Conservation (phyloP, 2,113 vertebrate genomes). For the Pomatostomus ruficeps region DNA sequence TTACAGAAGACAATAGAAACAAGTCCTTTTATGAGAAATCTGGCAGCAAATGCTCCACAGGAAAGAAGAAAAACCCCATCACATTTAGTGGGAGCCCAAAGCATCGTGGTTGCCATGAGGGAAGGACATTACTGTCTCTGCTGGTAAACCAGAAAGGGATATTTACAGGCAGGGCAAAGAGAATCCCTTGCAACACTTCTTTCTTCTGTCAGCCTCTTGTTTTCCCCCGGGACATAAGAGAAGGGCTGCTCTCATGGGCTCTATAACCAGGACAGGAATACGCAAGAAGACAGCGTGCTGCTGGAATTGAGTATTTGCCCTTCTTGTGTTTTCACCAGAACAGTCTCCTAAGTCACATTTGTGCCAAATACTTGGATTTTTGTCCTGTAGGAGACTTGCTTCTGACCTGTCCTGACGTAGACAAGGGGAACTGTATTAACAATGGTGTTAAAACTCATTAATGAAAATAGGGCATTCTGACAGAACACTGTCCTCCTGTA, state of each 20-base stretch:
- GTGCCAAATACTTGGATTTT: background rate
- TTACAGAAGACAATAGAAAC: background rate
- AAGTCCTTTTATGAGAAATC: background rate
- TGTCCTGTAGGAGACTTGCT: background rate
- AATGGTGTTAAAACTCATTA: background rate
- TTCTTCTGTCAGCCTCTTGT: background rate
- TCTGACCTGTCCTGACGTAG: background rate
- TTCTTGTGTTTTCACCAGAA: background rate
- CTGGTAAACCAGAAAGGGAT: background rate
- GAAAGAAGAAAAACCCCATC: background rate
- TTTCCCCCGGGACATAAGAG: background rate
- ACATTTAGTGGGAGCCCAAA: background rate
- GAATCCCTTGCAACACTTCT: background rate
- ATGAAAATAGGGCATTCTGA: background rate
- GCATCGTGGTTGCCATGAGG: background rate
- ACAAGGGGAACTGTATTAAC: background rate
- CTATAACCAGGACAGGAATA: background rate
- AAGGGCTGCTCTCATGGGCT: background rate
- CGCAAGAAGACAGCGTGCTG: background rate
- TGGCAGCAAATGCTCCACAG: background rate
- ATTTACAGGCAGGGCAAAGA: background rate
- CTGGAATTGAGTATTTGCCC: background rate
- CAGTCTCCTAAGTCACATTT: background rate
- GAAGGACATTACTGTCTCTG: background rate
- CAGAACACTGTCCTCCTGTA: background rate